Evolutionary conservation across 2,113 vertebrate genomes (phyloP), one percentile per base, ranked within the genome.

Genomic region (Sula dactylatra): DNA sequence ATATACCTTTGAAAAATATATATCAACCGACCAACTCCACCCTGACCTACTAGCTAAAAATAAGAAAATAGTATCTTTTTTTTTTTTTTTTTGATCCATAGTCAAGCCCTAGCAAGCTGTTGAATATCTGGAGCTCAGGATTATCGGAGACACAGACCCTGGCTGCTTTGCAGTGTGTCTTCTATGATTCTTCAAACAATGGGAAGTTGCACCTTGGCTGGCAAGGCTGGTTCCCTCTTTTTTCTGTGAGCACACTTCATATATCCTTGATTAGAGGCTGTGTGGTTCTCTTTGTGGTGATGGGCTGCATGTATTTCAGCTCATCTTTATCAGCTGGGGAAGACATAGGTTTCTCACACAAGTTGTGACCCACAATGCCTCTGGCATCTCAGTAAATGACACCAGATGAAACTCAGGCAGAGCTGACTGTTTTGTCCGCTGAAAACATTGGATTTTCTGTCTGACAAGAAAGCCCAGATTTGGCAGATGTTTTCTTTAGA

Each of bases 401-500:
- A 72, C 32, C 45, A 67, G 38, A 65, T 64, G 73, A 78, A 93
- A 78, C 25, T 87, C 34, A 32, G 62, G 44, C 72, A 88, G 65
- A 88, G 49, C 61, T 86, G 56, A 44, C 67, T 62, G 21, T 27
- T 92, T 65, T 82, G 80, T 91, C 32, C 72, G 32, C 56, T 82
- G 40, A 79, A 88, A 66, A 86, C 14, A 34, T 4, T 62, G 36
- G 27, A 36, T 84, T 94, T 90, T 83, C 56, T 50, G 29, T 84
- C 50, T 86, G 76, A 77, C 16, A 66, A 72, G 64, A 94, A 90
- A 78, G 36, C n/a, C n/a, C 45, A 64, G 58, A 71, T 91, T 90
- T 92, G 86, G 52, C 73, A 90, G 74, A 81, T 77, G 19, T 95
- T 82, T 84, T 92, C 71, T 92, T 83, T 70, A 78, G 67, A 88